Base-by-base conservation (phyloP, 2,888 invertebrate genomes). In the Prosapia bicincta region DNA sequence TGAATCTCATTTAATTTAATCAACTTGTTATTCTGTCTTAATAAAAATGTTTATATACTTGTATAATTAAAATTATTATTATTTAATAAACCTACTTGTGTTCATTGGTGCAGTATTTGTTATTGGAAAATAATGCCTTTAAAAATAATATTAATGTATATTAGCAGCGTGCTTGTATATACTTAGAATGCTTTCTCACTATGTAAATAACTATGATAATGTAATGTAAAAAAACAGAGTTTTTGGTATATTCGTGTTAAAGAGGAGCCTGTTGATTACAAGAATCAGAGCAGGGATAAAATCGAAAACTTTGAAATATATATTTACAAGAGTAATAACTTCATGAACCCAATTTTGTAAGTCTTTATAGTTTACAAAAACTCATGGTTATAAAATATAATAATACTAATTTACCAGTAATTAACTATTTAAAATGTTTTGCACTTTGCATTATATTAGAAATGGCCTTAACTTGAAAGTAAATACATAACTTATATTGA, bases 1-100 rank as follows among this genome's bases (percentile, higher is more conserved):
- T 67, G 67, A 67, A 67, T 67, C 26, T 26, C 26, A 28, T 24
- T 10, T 26, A 26, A 66, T 66, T 3, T 25, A 25, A 23, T 65
- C 24, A 20, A 67, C 28, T 67, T 67, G 67, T 67, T 67, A 67
- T 67, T 26, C 28, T 67, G 26, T 67, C 28, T 67, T 67, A 67
- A n/a, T 9, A 66, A 26, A 70, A 20, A 70, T 30, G 70, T 70
- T 70, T 32, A 70, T 32, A 38, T 54, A 20, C n/a, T 13, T 54
- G 54, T 54, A 38, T 38, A 54, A 54, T 54, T 54, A 54, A 20
- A 20, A 20, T 20, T 54, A 54, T 54, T 54, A 54, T 54, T 54
- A 54, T 54, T 54, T 54, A 54, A 54, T 54, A 54, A 54, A 54
- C 54, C 54, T 54, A 54, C 54, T 54, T 54, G 54, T 54, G 54